Conservation (phyloP, 1,140 invertebrate species). For the Micrasema minimum region DNA sequence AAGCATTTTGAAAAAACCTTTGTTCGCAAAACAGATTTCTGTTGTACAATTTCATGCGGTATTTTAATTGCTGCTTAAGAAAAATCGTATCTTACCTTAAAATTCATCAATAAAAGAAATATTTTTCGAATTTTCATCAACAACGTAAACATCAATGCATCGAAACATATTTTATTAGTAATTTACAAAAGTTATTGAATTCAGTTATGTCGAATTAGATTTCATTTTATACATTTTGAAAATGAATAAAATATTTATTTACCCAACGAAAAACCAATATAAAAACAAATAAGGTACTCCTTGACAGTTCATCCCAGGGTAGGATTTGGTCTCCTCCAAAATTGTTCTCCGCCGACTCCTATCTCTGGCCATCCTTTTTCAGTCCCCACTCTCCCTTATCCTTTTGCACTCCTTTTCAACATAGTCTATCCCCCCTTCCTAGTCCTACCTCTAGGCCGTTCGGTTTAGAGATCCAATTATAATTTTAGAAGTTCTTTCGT, state of each 20-base stretch:
- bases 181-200: too few relatives aligned
- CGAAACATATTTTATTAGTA: not conserved
- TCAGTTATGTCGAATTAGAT: too few relatives aligned
- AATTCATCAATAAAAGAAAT: not conserved
- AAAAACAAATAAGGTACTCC: not conserved
- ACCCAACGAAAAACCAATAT: not conserved
- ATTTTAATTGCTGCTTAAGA: not conserved
- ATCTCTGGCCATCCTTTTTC: too few relatives aligned
- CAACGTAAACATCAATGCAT: not conserved
- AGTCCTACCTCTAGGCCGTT: too few relatives aligned
- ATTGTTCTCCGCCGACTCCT: too few relatives aligned
- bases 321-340: too few relatives aligned
- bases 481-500: not conserved
- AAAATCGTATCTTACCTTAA: not conserved
- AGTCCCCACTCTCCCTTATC: too few relatives aligned
- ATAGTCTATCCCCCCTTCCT: too few relatives aligned
- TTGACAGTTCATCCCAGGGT: not conserved
- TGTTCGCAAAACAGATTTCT: constrained; percentile 1
- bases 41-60: not conserved
- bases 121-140: not conserved
- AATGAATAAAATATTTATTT: not conserved
- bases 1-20: not conserved
- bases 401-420: too few relatives aligned
- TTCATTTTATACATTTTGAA: constrained; percentile 1
- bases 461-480: too few relatives aligned